These are phyloP conservation scores for Bellardia pandia DNA, from an alignment of 2,888 invertebrate genomes.

Conservation along the genomic window DNA sequence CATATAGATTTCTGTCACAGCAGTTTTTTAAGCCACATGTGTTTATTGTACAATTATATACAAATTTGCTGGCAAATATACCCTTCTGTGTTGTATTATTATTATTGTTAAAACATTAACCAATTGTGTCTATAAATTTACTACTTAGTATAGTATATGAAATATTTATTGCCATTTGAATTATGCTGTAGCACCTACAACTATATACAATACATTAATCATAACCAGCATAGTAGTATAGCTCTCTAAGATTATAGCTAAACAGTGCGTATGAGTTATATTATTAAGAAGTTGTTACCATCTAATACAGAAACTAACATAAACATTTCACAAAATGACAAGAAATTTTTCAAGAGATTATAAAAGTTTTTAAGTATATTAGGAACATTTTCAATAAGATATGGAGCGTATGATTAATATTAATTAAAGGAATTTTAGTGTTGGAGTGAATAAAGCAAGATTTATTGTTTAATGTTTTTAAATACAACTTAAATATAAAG, in stretches of 20 bases:
- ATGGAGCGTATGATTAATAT: background rate
- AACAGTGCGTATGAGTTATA: constrained; percentile 22
- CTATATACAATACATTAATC: constrained; percentile 39
- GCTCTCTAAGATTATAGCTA: constrained; percentile 14
- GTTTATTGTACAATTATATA: too few relatives aligned
- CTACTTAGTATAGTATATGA: too few relatives aligned
- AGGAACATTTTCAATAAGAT: background rate
- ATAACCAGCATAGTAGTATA: constrained; percentile 1
- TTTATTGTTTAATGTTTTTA: too few relatives aligned
- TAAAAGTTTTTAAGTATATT: background rate
- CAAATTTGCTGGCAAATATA: too few relatives aligned
- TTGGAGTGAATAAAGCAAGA: too few relatives aligned
- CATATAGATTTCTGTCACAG: too few relatives aligned
- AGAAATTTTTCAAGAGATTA: background rate
- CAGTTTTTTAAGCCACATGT: too few relatives aligned
- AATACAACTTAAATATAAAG: too few relatives aligned
- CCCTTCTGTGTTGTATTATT: too few relatives aligned
- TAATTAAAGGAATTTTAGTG: background rate
- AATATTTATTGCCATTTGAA: constrained; percentile 27
- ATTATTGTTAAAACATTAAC: too few relatives aligned
- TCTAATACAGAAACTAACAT: background rate
- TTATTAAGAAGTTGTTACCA: constrained; percentile 5
- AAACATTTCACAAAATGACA: background rate
- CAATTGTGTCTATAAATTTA: too few relatives aligned
- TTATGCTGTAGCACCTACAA: background rate